Evolutionary conservation across 1,140 invertebrate genomes (phyloP).

Genomic region (Diabrotica virgifera): DNA sequence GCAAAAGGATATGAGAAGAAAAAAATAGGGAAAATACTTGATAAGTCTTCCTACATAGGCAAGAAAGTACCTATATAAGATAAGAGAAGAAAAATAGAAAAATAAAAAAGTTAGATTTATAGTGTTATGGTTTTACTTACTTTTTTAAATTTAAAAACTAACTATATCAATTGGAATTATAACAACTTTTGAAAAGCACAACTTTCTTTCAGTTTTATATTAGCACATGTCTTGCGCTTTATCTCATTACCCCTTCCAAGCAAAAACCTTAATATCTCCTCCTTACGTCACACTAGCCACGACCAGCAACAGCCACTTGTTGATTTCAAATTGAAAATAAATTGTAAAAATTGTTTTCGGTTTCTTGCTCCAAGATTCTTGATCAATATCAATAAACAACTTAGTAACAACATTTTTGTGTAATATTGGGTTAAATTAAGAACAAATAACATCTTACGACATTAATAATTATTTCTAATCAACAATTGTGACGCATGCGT

Average conservation of each 20-base stretch:
- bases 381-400: not conserved
- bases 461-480: not conserved
- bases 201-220: conserved; percentile 9
- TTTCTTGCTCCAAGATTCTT: no score
- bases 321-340: not conserved
- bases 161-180: no score
- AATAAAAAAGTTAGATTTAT: no score
- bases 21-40: no score
- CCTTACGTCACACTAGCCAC: not conserved
- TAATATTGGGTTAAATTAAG: not conserved
- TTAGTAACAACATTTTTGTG: not conserved
- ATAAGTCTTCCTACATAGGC: no score
- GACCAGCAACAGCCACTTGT: not conserved
- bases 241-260: not conserved
- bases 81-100: no score
- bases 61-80: no score
- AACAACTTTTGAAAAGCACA: not conserved
- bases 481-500: not conserved
- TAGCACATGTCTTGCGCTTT: not conserved
- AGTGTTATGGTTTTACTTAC: no score
- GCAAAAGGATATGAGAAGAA: no score
- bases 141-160: no score
- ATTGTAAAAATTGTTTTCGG: not conserved
- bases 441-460: not conserved
- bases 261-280: not conserved